phyloP scores from a whole-genome alignment of 1,140 invertebrate genomes.

The Aphaenogaster rudis region DNA sequence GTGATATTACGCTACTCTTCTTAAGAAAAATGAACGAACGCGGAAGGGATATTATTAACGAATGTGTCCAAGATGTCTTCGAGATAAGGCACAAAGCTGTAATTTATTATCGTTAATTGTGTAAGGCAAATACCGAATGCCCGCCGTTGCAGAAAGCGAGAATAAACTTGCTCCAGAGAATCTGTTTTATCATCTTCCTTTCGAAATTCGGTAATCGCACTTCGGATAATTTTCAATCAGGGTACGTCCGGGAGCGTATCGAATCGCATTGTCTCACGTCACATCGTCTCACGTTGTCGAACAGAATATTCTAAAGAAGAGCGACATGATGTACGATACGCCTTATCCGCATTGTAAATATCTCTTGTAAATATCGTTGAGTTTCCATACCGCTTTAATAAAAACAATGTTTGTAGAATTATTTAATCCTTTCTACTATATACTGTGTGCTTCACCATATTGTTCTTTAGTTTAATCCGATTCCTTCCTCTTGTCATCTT shows the following conservation, averaged over 20 bases:
- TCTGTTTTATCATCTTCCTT: constrained; percentile 22
- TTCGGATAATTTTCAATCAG: constrained; percentile 27
- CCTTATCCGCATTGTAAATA: constrained; percentile 83
- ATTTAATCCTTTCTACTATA: constrained; percentile 71
- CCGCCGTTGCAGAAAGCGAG: constrained; percentile 5
- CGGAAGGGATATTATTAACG: constrained; percentile 51
- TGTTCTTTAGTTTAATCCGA: constrained; percentile 14
- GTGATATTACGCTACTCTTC: constrained; percentile 86
- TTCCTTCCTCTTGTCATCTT: constrained; percentile 22
- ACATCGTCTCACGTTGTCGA: constrained; percentile 23
- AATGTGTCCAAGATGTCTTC: constrained; percentile 46
- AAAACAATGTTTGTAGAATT: constrained; percentile 87
- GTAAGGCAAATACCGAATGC: not conserved
- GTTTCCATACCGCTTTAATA: constrained; percentile 88
- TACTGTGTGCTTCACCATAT: constrained; percentile 18
- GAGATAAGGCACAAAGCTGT: constrained; percentile 54
- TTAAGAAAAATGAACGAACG: constrained; percentile 59
- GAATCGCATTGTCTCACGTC: constrained; percentile 36
- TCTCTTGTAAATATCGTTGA: constrained; percentile 87
- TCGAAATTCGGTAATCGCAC: constrained; percentile 25
- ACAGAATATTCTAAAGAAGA: constrained; percentile 38
- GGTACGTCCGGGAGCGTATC: constrained; percentile 19
- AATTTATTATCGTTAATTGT: constrained; percentile 66
- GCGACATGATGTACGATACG: constrained; percentile 61
- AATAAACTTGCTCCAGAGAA: not conserved